Percentiles rank a stretch among this genome's conserved stretches.
phyloP scores from a whole-genome alignment of 2,888 invertebrate genomes.

The Polymixis flavicincta region DNA sequence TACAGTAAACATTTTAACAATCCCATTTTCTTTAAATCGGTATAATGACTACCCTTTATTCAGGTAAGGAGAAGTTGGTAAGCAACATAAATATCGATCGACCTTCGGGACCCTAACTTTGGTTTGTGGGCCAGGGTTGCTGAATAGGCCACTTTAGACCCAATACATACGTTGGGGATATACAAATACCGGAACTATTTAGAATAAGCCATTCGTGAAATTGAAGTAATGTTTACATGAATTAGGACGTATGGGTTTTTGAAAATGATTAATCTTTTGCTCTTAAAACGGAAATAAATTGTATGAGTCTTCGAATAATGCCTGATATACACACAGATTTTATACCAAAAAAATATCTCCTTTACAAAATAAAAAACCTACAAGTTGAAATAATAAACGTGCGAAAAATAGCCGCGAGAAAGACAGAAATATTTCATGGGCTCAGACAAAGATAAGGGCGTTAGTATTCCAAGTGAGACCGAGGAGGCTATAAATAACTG shows the following conservation, averaged over 20 bases:
- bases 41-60: slow-evolving; percentile 46
- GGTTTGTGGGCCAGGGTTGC: slow-evolving; percentile 34
- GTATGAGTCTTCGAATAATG: neutral
- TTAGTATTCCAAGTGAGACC: slow-evolving; percentile 47
- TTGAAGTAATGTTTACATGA: neutral
- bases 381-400: slow-evolving; percentile 23
- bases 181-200: slow-evolving; percentile 33
- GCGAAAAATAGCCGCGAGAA: slow-evolving; percentile 17
- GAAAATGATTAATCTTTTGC: neutral
- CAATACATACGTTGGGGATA: slow-evolving; percentile 9
- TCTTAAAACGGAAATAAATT: neutral
- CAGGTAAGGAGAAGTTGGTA: slow-evolving; percentile 42
- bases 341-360: neutral
- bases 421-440: slow-evolving; percentile 43
- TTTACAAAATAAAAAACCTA: slow-evolving; percentile 5
- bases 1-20: slow-evolving; percentile 7
- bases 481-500: slow-evolving; percentile 48
- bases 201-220: slow-evolving; percentile 14
- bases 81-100: slow-evolving; percentile 47
- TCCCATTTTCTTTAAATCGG: slow-evolving; percentile 13
- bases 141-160: slow-evolving; percentile 29
- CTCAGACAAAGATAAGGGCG: slow-evolving; percentile 38
- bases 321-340: no score
- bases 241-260: neutral
- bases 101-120: slow-evolving; percentile 41